Evolutionary conservation across 2,113 vertebrate genomes (phyloP).

Genomic region (Halcyon senegalensis): DNA sequence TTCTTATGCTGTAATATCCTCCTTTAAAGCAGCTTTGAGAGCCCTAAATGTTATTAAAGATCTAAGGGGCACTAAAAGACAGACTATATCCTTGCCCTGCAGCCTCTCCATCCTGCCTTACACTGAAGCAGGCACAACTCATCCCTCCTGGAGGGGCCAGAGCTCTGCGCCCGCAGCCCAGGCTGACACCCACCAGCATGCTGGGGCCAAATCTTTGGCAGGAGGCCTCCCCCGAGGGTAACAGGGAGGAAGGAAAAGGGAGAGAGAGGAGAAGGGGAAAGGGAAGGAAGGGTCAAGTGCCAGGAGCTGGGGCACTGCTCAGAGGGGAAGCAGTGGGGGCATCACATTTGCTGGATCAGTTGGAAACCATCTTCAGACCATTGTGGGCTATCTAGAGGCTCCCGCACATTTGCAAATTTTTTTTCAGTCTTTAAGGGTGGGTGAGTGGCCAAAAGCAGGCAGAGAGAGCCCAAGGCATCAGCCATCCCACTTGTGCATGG

Average conservation of each 20-base stretch:
- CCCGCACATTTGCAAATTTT: accelerated
- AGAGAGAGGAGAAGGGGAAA: background rate
- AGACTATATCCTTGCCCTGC: background rate
- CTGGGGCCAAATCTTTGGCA: background rate
- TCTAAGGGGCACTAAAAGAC: background rate
- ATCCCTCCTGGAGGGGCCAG: background rate
- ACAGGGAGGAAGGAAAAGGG: background rate
- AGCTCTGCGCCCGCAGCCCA: background rate
- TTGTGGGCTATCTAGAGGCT: accelerated
- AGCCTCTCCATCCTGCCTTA: background rate
- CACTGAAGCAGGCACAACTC: background rate
- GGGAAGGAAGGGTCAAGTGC: background rate
- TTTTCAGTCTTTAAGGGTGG: background rate
- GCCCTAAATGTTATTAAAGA: background rate
- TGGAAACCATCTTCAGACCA: background rate
- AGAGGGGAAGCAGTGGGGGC: background rate
- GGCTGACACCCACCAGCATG: background rate
- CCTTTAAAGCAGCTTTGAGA: background rate
- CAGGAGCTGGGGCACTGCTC: background rate
- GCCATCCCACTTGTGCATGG: background rate
- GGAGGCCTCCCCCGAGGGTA: background rate
- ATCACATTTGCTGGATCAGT: background rate
- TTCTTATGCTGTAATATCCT: background rate
- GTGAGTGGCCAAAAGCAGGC: background rate
- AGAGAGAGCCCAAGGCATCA: background rate